A percentile compares a stretch with the other conserved stretches of the same genome.
phyloP scores from a whole-genome alignment of 53 echinoderm and acorn worm genomes.

The Astropecten irregularis region DNA sequence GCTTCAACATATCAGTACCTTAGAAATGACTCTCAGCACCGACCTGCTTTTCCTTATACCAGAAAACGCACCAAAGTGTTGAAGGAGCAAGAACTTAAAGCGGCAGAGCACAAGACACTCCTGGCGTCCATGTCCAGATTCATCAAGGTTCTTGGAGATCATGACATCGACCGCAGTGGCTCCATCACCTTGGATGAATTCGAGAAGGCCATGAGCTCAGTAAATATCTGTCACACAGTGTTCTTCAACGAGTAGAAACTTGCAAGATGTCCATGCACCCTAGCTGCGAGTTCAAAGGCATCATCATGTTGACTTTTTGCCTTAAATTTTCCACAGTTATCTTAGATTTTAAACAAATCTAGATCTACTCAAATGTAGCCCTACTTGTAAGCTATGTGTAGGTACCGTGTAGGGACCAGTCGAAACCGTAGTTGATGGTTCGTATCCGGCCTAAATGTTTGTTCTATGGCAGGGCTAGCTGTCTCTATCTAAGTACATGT shows the following conservation, averaged over 20 bases:
- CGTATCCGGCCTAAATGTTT: too few species aligned
- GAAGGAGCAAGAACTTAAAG: not conserved
- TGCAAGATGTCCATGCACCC: too few species aligned
- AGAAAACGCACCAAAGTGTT: not conserved
- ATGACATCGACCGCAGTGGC: constrained; percentile 59
- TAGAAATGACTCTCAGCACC: too few species aligned
- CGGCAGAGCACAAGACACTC: constrained; percentile 51
- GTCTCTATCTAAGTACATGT: too few species aligned
- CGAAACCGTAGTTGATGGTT: too few species aligned
- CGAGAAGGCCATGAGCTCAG: constrained; percentile 62
- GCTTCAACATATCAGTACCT: too few species aligned
- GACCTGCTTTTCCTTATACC: not conserved
- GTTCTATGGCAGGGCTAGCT: too few species aligned
- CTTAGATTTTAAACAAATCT: too few species aligned
- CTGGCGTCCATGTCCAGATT: constrained; percentile 66
- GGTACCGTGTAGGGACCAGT: too few species aligned
- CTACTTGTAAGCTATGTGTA: too few species aligned
- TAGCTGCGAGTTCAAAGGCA: too few species aligned
- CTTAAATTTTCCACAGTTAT: not conserved
- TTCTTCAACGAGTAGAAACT: not conserved
- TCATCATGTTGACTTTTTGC: not conserved
- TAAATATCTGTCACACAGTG: not conserved
- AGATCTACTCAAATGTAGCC: not conserved
- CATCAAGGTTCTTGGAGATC: constrained; percentile 62
- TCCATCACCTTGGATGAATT: constrained; percentile 81